Conservation (phyloP, 2,797 vertebrate species). For the Crotalus adamanteus region DNA sequence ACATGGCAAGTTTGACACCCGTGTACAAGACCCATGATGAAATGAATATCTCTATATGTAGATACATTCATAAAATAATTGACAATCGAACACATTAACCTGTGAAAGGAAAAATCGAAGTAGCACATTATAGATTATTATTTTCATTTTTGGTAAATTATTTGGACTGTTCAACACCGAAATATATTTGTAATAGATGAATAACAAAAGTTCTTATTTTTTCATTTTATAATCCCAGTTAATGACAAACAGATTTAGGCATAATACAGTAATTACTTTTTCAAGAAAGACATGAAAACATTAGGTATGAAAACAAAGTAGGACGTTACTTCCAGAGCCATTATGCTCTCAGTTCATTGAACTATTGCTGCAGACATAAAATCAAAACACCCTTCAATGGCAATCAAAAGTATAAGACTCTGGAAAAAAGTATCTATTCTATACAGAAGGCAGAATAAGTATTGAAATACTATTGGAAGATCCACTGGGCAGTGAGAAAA, state of each 20-base stretch:
- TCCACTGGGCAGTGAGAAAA: neutral
- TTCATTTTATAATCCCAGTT: neutral
- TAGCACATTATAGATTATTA: neutral
- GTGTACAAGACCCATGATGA: neutral
- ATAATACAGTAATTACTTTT: neutral
- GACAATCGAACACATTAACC: neutral
- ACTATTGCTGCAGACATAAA: slow-evolving; percentile 1
- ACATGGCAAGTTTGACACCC: no score
- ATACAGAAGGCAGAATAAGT: neutral
- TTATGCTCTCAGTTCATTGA: neutral
- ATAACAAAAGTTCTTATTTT: neutral
- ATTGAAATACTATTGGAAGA: neutral
- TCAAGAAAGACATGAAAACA: neutral
- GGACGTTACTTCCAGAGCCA: slow-evolving; percentile 3
- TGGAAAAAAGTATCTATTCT: neutral
- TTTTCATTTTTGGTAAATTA: neutral
- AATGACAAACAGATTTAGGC: slow-evolving; percentile 13
- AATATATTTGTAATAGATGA: neutral
- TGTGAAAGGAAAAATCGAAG: neutral
- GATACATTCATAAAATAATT: neutral
- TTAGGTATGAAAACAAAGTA: slow-evolving; percentile 2
- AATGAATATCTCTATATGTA: neutral
- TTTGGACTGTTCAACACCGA: neutral
- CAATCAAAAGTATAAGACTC: neutral
- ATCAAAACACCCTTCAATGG: neutral